Evolutionary conservation across 1,140 invertebrate genomes (phyloP).

Genomic region (Hypsibius dujardini): DNA sequence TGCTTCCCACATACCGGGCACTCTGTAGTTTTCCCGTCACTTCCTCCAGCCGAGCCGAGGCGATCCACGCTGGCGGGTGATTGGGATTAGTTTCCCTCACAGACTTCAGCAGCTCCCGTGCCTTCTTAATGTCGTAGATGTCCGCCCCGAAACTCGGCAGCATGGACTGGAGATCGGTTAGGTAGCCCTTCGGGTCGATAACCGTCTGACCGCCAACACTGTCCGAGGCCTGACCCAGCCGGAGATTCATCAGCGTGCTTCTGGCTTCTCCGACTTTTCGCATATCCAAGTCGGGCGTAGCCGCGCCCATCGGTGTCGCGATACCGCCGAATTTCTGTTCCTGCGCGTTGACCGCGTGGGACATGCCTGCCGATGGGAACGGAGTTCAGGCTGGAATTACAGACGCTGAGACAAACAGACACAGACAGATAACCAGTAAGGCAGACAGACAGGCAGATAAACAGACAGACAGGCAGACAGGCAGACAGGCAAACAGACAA

Average conservation of each 20-base stretch:
- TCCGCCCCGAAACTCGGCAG: constrained; percentile 93
- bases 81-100: constrained; percentile 97
- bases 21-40: constrained; percentile 96
- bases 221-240: constrained; percentile 92
- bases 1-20: no score
- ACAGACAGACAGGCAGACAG: no score
- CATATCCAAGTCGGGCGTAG: constrained; percentile 65
- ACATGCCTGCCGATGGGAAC: constrained; percentile 24
- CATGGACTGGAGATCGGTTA: constrained; percentile 96
- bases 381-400: constrained; percentile 32
- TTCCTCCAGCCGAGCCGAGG: constrained; percentile 92
- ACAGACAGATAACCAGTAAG: neutral
- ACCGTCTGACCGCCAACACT: constrained; percentile 97
- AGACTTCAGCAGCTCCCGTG: constrained; percentile 80
- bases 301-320: constrained; percentile 49
- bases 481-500: no score
- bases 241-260: constrained; percentile 98
- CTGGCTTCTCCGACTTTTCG: constrained; percentile 95
- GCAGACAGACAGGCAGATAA: constrained; percentile 17
- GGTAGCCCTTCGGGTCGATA: constrained; percentile 95
- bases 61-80: constrained; percentile 97
- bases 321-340: constrained; percentile 33
- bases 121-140: constrained; percentile 98
- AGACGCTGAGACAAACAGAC: constrained; percentile 20
- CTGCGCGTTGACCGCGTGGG: constrained; percentile 20